A percentile compares a stretch with the other conserved stretches of the same genome.
These are phyloP conservation scores for Monodelphis domestica DNA, from an alignment of 2,797 vertebrate genomes.

Conservation along the genomic window DNA sequence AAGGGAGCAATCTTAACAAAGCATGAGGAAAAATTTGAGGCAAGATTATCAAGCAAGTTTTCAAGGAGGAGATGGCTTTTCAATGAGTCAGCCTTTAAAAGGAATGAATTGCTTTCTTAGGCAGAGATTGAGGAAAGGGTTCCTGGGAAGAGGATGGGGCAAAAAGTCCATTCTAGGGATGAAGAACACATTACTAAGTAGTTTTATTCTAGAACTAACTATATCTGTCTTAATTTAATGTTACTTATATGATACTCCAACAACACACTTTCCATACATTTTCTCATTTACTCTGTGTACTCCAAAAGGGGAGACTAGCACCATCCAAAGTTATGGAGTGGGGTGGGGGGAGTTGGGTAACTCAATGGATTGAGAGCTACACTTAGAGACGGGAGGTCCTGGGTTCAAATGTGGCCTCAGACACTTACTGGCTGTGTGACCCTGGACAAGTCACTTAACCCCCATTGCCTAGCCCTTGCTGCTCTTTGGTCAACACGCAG, in stretches of 20 bases:
- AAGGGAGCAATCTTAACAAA: not conserved
- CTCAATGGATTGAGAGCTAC: no score
- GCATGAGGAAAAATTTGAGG: not conserved
- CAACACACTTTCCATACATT: not conserved
- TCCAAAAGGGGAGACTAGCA: not conserved
- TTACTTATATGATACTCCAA: not conserved
- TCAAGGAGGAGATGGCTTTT: not conserved
- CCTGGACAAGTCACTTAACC: no score
- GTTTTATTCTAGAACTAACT: not conserved
- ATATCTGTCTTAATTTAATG: not conserved
- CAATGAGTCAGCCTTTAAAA: not conserved
- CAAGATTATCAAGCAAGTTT: not conserved
- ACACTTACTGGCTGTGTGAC: no score
- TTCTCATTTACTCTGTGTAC: not conserved
- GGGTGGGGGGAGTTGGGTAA: no score
- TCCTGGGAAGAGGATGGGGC: not conserved
- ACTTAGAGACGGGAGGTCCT: no score
- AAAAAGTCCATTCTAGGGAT: not conserved
- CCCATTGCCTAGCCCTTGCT: no score
- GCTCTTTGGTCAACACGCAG: no score
- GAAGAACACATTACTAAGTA: not conserved
- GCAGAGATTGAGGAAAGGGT: not conserved
- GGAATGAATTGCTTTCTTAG: not conserved
- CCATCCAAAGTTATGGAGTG: not conserved
- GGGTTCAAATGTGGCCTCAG: no score